Percentiles rank a stretch among this genome's conserved stretches.
Evolutionary conservation across 2,113 vertebrate species (phyloP).

Genomic region (Ardeotis arabs): DNA sequence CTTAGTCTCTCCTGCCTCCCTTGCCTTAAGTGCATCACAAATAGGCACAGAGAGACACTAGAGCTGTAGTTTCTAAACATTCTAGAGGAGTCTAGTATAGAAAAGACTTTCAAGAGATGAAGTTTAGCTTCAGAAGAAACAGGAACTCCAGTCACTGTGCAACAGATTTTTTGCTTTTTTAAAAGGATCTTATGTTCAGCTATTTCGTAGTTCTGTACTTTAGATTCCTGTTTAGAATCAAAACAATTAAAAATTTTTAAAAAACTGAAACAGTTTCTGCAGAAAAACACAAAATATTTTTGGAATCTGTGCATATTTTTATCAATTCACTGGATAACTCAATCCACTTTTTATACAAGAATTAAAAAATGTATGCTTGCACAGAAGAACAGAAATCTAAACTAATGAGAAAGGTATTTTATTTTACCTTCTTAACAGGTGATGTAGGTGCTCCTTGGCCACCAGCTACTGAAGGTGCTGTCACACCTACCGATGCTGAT

Average conservation of each 20-base stretch:
- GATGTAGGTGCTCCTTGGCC: slow-evolving; percentile 91
- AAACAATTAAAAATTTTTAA: not conserved
- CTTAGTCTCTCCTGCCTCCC: not conserved
- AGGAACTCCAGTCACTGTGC: not conserved
- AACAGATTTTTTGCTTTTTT: not conserved
- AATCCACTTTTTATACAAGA: not conserved
- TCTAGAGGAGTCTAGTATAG: not conserved
- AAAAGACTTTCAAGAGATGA: not conserved
- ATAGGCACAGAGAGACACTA: not conserved
- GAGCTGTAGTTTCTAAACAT: not conserved
- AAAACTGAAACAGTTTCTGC: not conserved
- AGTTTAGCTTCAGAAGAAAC: not conserved
- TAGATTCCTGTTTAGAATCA: not conserved
- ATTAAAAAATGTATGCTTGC: not conserved
- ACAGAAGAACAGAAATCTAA: not conserved
- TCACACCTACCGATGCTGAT: slow-evolving; percentile 76
- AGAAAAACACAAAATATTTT: not conserved
- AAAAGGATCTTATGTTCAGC: not conserved
- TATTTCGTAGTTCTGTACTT: not conserved
- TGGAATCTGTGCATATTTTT: not conserved
- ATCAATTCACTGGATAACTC: not conserved
- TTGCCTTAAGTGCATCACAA: not conserved
- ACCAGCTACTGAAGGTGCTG: slow-evolving; percentile 81
- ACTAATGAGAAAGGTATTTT: not conserved
- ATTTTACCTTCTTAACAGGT: slow-evolving; percentile 92